Evolutionary conservation across 2,797 vertebrate species (phyloP), one percentile per base, ranked within the genome.

Genomic region (Selene dorsalis): DNA sequence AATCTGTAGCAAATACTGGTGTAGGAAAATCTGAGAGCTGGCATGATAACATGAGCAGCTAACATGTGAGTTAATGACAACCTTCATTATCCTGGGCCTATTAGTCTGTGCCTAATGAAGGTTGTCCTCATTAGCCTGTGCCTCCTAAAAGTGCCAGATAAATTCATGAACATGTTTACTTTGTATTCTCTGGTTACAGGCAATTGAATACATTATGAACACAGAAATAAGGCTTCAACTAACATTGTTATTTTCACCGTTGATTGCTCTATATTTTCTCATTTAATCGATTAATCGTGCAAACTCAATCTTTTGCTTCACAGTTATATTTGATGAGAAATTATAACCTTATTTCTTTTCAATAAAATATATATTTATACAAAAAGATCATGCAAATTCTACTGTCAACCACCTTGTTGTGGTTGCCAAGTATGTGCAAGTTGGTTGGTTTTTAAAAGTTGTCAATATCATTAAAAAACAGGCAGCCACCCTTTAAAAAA

Each of bases 401-500:
- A 47, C 18, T 41, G 14, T 22, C 6, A 18, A 26, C 50, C 6
- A 11, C 1, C 3, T 18, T 73, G 39, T 41, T 41, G 39, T 14
- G 11, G 52, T 22, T 41, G 28, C 41, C 26, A 64, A 16, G 38
- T 22, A 22, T 43, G 41, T 64, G n/a, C 63, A 20, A 30, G 45
- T 73, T 24, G n/a, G 69, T 62, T 72, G 57, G 17, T 50, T 48
- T n/a, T 38, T 32, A 20, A 7, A 61, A 3, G 14, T 24, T 35
- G 30, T 41, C 30, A 48, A 16, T 39, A 28, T 26, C 17, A 13
- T 11, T 26, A 50, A 35, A 47, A n/a, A 50, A 55, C 59, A 24
- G 8, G 17, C 7, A 35, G 35, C 16, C 35, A 4, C 35, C 48
- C 3, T 24, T 67, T 26, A 13, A 58, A 43, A 62, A 45, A n/a